Percentiles rank a stretch among this genome's conserved stretches.
These are phyloP conservation scores for Drosophila subquinaria DNA, from an alignment of 2,888 invertebrate species.

Conservation along the genomic window DNA sequence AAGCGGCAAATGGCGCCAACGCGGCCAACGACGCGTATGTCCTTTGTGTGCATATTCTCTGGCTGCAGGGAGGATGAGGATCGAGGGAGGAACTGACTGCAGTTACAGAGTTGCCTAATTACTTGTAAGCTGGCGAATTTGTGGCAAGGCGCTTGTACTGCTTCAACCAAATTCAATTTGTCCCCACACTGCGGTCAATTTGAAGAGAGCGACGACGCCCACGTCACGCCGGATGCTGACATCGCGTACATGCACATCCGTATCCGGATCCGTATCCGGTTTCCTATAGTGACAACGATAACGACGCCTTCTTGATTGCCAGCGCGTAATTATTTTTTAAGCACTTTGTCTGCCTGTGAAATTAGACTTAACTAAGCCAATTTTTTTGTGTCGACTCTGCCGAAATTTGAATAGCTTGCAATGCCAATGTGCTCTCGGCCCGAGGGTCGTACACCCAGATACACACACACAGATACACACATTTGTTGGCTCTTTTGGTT, in stretches of 20 bases:
- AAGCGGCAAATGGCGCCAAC: conserved; percentile 38
- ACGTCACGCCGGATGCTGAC: conserved; percentile 66
- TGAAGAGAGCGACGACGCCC: conserved; percentile 31
- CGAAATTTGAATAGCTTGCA: conserved; percentile 68
- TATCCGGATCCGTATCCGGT: conserved; percentile 67
- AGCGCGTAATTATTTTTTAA: conserved; percentile 81
- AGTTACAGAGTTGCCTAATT: conserved; percentile 79
- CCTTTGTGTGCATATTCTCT: conserved; percentile 44
- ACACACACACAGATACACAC: conserved; percentile 14
- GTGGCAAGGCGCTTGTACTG: conserved; percentile 71
- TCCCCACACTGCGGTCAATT: conserved; percentile 50
- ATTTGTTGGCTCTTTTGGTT: conserved; percentile 43
- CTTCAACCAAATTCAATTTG: conserved; percentile 82
- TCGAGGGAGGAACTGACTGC: conserved; percentile 18
- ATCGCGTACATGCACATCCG: conserved; percentile 74
- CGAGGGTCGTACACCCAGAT: conserved; percentile 40
- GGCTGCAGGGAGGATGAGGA: conserved; percentile 9
- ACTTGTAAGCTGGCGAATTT: conserved; percentile 83
- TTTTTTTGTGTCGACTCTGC: conserved; percentile 30
- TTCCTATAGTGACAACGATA: conserved; percentile 70
- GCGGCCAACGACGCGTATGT: conserved; percentile 71
- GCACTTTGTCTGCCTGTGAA: conserved; percentile 74
- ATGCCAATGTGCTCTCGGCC: conserved; percentile 22
- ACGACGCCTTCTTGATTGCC: conserved; percentile 74
- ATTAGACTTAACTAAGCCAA: conserved; percentile 79